Conservation (phyloP, 2,888 invertebrate genomes). For the Oscheius myriophilus region DNA sequence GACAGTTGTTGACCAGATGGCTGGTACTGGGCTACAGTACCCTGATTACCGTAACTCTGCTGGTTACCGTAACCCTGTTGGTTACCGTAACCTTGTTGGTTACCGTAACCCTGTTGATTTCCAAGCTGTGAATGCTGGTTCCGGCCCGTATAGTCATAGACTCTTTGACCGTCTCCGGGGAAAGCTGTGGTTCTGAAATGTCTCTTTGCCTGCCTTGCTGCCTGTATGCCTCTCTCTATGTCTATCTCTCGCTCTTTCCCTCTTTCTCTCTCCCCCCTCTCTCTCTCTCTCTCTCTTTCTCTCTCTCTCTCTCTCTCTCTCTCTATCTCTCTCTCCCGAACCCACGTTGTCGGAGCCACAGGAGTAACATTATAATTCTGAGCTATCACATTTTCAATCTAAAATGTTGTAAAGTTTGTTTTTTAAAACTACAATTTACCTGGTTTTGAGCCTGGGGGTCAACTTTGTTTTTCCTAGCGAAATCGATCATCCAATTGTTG, state of each 20-base stretch:
- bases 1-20: conserved; percentile 11
- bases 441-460: conserved; percentile 34
- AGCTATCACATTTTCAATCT: conserved; percentile 38
- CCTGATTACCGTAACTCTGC: conserved; percentile 23
- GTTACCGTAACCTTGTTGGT: conserved; percentile 8
- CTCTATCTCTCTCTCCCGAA: too few species aligned
- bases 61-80: neutral
- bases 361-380: conserved; percentile 44
- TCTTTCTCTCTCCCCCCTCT: too few species aligned
- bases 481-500: conserved; percentile 58
- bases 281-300: too few species aligned
- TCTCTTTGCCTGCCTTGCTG: too few species aligned
- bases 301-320: too few species aligned
- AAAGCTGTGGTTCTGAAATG: too few species aligned
- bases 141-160: conserved; percentile 21
- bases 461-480: conserved; percentile 55
- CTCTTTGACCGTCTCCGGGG: conserved; percentile 1
- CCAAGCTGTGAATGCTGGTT: conserved; percentile 15
- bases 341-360: neutral
- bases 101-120: neutral
- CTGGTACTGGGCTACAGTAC: conserved; percentile 27
- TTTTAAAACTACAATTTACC: conserved; percentile 31
- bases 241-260: too few species aligned
- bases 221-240: too few species aligned
- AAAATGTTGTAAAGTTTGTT: neutral